Conservation (phyloP, 2,113 vertebrate genomes). For the Mugil cephalus region DNA sequence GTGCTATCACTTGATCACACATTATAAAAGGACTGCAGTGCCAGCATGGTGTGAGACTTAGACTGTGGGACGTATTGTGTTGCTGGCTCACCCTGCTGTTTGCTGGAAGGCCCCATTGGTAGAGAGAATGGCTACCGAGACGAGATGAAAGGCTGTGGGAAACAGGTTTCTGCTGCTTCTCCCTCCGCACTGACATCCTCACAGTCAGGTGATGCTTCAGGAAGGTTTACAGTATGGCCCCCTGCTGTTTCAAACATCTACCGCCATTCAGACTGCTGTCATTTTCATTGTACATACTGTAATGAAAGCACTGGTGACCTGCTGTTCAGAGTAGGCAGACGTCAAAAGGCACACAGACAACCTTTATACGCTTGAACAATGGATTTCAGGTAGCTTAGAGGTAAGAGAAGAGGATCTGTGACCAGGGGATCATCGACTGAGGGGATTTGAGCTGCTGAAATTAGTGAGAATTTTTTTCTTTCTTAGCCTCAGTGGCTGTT, state of each 20-base stretch:
- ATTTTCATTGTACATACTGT: conserved; percentile 51
- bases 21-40: conserved; percentile 2
- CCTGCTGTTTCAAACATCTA: conserved; percentile 21
- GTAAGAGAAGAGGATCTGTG: conserved; percentile 36
- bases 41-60: conserved; percentile 15
- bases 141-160: conserved; percentile 51
- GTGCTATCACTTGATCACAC: conserved; percentile 36
- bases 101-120: conserved; percentile 20
- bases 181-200: conserved; percentile 34
- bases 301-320: conserved; percentile 46
- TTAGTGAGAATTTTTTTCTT: conserved; percentile 10
- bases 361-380: conserved; percentile 38
- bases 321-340: conserved; percentile 35
- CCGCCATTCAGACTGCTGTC: conserved; percentile 38
- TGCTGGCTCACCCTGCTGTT: conserved; percentile 17
- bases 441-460: conserved; percentile 28
- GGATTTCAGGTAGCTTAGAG: conserved; percentile 24
- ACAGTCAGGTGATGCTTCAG: conserved; percentile 33
- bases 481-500: not conserved
- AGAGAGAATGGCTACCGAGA: conserved; percentile 14
- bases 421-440: not conserved
- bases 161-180: conserved; percentile 37
- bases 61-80: conserved; percentile 32
- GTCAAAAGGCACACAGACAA: conserved; percentile 29
- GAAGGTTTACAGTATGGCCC: conserved; percentile 9